Conservation (phyloP, 2,797 vertebrate genomes). For the Pagetopsis macropterus region DNA sequence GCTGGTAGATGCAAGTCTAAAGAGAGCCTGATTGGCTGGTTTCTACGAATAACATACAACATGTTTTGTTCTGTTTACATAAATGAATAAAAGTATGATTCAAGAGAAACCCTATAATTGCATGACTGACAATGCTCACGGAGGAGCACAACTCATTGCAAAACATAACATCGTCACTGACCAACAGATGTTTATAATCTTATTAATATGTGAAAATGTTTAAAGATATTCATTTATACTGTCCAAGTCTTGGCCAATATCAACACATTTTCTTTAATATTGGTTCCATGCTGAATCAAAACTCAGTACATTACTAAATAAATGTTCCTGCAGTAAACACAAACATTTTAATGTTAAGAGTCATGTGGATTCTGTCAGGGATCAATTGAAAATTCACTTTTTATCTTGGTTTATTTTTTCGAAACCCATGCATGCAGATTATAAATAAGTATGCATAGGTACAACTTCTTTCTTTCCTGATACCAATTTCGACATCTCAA, state of each 20-base stretch:
- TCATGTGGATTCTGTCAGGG: conserved; percentile 8
- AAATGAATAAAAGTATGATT: not conserved
- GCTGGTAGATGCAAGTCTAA: conserved; percentile 1
- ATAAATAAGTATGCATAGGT: not conserved
- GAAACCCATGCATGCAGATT: not conserved
- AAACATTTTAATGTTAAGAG: conserved; percentile 1
- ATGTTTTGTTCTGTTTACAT: not conserved
- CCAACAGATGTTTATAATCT: conserved; percentile 8
- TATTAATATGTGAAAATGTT: not conserved
- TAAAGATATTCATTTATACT: conserved; percentile 3
- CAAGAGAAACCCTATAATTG: conserved; percentile 12
- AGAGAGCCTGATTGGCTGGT: conserved; percentile 1
- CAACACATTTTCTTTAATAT: not conserved
- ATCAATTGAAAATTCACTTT: conserved; percentile 4
- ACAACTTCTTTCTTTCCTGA: not conserved
- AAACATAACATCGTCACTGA: conserved; percentile 1
- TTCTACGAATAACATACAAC: conserved; percentile 21
- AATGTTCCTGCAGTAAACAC: not conserved
- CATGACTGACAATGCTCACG: not conserved
- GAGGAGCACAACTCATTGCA: not conserved
- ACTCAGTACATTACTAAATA: conserved; percentile 2
- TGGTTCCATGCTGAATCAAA: conserved; percentile 14
- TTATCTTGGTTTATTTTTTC: not conserved
- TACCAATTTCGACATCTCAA: not conserved
- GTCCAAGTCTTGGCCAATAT: not conserved